A percentile compares a stretch with the other conserved stretches of the same genome.
Evolutionary conservation across 2,797 vertebrate genomes (phyloP).

Genomic region (Somateria mollissima): DNA sequence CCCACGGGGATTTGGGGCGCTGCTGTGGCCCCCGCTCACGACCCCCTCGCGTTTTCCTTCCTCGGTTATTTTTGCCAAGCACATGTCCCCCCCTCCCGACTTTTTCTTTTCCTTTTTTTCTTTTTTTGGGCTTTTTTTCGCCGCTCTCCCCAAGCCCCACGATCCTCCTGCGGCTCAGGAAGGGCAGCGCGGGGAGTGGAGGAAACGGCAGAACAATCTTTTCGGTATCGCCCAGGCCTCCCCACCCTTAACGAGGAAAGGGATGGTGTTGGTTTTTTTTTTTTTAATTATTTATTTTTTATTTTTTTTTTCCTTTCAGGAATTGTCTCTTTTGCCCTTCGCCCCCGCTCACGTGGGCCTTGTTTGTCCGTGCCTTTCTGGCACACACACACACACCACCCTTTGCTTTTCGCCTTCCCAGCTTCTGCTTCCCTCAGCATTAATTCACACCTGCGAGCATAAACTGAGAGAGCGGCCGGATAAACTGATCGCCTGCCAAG

Average conservation of each 20-base stretch:
- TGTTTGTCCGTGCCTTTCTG: background rate
- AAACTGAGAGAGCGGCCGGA: background rate
- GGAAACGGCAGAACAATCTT: background rate
- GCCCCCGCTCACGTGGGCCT: background rate
- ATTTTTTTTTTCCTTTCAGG: background rate
- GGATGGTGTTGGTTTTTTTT: background rate
- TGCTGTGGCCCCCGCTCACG: accelerated
- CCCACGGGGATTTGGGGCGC: background rate
- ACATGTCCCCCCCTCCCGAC: too few relatives aligned
- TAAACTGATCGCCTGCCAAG: background rate
- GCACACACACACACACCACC: background rate
- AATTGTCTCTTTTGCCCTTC: background rate
- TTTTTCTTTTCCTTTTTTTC: too few relatives aligned
- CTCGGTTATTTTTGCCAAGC: background rate
- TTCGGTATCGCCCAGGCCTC: background rate
- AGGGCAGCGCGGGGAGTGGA: background rate
- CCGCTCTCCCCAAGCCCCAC: too few relatives aligned
- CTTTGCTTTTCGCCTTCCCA: background rate
- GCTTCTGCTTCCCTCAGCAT: background rate
- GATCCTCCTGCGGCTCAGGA: background rate
- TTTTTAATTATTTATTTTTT: background rate
- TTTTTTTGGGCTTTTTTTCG: too few relatives aligned
- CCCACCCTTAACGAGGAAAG: accelerated
- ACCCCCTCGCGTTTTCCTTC: background rate
- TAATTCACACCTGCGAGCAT: constrained; percentile 48